Evolutionary conservation across 2,888 invertebrate species (phyloP), one percentile per base, ranked within the genome.

Genomic region (Rambutsinella grinnellia): DNA sequence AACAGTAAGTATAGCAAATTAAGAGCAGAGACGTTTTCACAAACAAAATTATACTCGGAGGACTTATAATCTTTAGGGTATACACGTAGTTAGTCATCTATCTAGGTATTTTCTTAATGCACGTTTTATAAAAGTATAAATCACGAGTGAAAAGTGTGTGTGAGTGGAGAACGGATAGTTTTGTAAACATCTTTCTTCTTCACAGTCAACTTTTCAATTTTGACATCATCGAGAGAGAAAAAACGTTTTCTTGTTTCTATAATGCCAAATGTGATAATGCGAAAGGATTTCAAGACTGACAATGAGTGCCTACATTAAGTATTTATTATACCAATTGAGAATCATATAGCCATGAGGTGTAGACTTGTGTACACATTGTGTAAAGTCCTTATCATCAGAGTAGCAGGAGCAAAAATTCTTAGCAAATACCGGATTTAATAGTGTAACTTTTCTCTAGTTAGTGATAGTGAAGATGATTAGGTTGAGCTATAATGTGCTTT

Each of bases 371-470:
- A n/a, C n/a, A n/a, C n/a, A n/a, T n/a, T n/a, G n/a, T n/a, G n/a
- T n/a, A n/a, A n/a, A n/a, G n/a, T n/a, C n/a, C n/a, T n/a, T n/a
- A n/a, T n/a, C n/a, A n/a, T n/a, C n/a, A n/a, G n/a, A n/a, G n/a
- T n/a, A n/a, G n/a, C n/a, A n/a, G n/a, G n/a, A n/a, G n/a, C n/a
- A n/a, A n/a, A n/a, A n/a, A n/a, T n/a, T n/a, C 47, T 56, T 56
- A 72, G 62, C 49, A 65, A 72, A 72, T 72, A 72, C 71, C 71
- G 58, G 71, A 72, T 72, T 72, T 72, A 72, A 72, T 65, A 44
- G 57, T 58, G 24, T 65, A 65, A 53, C 71, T 57, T 72, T 72
- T 72, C 13, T 36, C 65, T 72, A 63, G 58, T 65, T 72, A 57
- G 36, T 36, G n/a, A 47, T 8, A 61, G 63, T 28, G 63, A 51